These are phyloP conservation scores for Chaetops frenatus DNA, from an alignment of 2,113 vertebrate genomes.

Conservation along the genomic window DNA sequence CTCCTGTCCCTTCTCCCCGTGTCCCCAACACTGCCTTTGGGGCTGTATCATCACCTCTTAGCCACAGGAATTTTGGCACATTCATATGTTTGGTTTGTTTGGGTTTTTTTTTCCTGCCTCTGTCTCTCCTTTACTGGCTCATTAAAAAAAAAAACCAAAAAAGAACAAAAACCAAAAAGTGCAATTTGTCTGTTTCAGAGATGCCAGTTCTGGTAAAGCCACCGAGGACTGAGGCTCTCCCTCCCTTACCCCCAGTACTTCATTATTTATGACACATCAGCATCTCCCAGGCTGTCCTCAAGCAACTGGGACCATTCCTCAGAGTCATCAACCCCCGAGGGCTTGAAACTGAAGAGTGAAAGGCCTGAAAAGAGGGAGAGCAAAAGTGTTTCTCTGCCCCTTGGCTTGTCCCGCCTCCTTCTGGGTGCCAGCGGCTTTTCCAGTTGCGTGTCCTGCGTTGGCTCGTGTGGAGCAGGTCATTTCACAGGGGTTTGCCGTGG, in stretches of 20 bases:
- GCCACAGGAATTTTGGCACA: not conserved
- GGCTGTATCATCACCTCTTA: not conserved
- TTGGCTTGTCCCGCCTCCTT: not conserved
- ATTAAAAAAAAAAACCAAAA: not conserved
- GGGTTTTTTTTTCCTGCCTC: not conserved
- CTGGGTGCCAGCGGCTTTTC: not conserved
- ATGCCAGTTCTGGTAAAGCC: not conserved
- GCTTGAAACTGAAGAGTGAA: not conserved
- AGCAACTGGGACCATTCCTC: not conserved
- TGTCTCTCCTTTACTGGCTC: constrained; percentile 17
- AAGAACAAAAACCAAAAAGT: too few species aligned
- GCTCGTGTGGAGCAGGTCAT: not conserved
- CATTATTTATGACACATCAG: not conserved
- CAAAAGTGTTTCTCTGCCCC: not conserved
- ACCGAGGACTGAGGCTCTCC: not conserved
- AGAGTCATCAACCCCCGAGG: not conserved
- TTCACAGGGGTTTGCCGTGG: not conserved
- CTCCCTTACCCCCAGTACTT: not conserved
- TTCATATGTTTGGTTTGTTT: not conserved
- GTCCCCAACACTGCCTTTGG: rapidly evolving
- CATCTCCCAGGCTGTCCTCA: not conserved
- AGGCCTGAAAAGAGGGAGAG: not conserved
- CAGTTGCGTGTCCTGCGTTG: constrained; percentile 8
- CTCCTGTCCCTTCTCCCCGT: not conserved
- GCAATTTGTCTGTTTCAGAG: not conserved